Conservation (phyloP, 1,140 invertebrate genomes). For the Cydia pomonella region DNA sequence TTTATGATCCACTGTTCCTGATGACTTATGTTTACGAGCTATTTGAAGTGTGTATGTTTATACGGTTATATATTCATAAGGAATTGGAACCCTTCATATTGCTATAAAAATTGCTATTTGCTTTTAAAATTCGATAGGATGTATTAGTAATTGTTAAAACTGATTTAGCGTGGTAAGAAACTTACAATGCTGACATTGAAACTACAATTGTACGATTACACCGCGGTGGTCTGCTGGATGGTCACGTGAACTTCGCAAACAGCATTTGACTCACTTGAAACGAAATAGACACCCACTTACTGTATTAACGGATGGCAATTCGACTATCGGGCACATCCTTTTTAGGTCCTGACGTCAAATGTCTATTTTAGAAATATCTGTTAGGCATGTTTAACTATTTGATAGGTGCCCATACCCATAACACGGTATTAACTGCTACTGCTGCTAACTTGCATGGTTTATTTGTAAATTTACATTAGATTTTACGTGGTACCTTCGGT, state of each 20-base stretch:
- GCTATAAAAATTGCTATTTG: too few relatives aligned
- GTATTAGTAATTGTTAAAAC: not conserved
- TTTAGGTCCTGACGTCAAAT: slow-evolving; percentile 30
- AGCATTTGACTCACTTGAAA: slow-evolving; percentile 33
- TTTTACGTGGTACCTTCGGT: too few relatives aligned
- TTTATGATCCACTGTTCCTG: too few relatives aligned
- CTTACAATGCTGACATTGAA: slow-evolving; percentile 7
- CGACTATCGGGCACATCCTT: slow-evolving; percentile 37
- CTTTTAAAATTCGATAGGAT: not conserved
- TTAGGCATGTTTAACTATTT: slow-evolving; percentile 23
- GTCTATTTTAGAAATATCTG: slow-evolving; percentile 26
- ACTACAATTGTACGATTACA: not conserved
- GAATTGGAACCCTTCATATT: too few relatives aligned
- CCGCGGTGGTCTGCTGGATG: not conserved
- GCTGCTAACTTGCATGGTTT: not conserved
- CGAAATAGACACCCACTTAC: slow-evolving; percentile 32
- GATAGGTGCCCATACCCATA: not conserved
- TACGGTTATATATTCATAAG: too few relatives aligned
- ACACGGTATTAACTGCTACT: not conserved
- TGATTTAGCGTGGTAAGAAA: not conserved
- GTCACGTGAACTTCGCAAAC: slow-evolving; percentile 37
- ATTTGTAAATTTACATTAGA: not conserved
- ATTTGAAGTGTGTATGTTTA: too few relatives aligned
- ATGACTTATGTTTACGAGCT: too few relatives aligned
- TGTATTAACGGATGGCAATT: slow-evolving; percentile 33